Base-by-base conservation (phyloP, 2,113 vertebrate genomes). In the Athene noctua region DNA sequence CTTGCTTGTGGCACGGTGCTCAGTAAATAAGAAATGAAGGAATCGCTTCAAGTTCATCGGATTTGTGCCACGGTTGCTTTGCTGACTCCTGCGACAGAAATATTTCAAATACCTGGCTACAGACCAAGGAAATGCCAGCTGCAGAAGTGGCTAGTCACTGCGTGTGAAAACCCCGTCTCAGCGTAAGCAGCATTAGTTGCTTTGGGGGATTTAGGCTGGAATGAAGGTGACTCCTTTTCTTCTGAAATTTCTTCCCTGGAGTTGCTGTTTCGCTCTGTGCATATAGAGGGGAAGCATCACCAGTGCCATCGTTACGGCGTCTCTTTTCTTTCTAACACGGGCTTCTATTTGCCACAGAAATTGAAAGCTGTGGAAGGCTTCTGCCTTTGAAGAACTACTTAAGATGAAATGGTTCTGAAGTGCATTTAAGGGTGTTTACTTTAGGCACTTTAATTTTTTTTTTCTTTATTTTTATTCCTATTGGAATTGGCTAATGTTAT, bases 331-430 rank as follows among this genome's bases (percentile, higher is more conserved):
- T 82, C 87, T 49, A 86, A 54, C 4, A 0, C 38, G 55, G 32
- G 29, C 80, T 80, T 68, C 85, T 87, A 17, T 82, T 81, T 90
- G 59, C 87, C 4, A 2, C 78, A 61, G 83, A 91, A n/a, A 71
- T 86, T 86, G 80, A 95, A 92, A 92, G 67, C 92, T 68, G 38
- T 72, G 70, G 83, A 95, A 97, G 67, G 65, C 73, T 92, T 86
- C 67, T 94, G 79, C 80, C 91, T 94, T 96, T 97, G 95, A 97
- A 97, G 94, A 96, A 88, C 92, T 96, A 96, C 97, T 97, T 96
- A 47, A 95, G 97, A 78, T 94, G 80, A 97, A 97, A 97, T 97
- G 95, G 88, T 88, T 97, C 81, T 97, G 94, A 97, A 97, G 96
- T 95, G 91, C 94, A 90, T 97, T 97, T 94, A 94, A 97, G 72